Base-by-base conservation (phyloP, 2,113 vertebrate species). In the Eurystomus gularis region DNA sequence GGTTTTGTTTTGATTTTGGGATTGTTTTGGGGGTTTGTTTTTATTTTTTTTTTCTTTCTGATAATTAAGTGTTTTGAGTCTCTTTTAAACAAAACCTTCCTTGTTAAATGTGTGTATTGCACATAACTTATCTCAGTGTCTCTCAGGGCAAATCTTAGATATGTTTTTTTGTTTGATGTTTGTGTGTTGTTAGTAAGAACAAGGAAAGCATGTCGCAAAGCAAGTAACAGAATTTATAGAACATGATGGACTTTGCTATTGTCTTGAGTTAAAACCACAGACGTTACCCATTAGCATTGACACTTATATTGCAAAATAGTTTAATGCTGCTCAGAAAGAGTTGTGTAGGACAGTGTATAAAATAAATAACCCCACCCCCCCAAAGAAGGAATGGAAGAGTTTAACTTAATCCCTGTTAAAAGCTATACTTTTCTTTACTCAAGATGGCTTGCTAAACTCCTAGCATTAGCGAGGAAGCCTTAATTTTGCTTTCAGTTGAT, bases 401-500 rank as follows among this genome's bases (percentile, higher is more conserved):
- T 92, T 89, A 28, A 65, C 17, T 64, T 79, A n/a, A 44, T 1
- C 17, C 9, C 42, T 7, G 8, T 64, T 77, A 52, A 73, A 93
- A 86, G 11, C 40, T 90, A 69, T 88, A 60, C 46, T 83, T 23
- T 39, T 64, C 23, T 80, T 90, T 80, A 73, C 51, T 84, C 44
- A 78, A 35, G 35, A 61, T 65, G 57, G 52, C 52, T 93, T 2
- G 1, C 33, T 76, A 46, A 84, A 57, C 37, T 82, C 9, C 39
- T 86, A 29, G 20, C 25, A 37, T 37, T 39, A 91, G 13, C 31
- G 51, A 86, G 17, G 48, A 90, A 84, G 21, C 40, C 46, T 86
- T 84, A 37, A 40, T 88, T 92, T 92, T 71, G 29, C 52, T 79
- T 72, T 64, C 68, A 55, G 19, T 48, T 88, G 68, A 16, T 86